Base-by-base conservation (phyloP, 2,113 vertebrate species). In the Hepsetus odoe region DNA sequence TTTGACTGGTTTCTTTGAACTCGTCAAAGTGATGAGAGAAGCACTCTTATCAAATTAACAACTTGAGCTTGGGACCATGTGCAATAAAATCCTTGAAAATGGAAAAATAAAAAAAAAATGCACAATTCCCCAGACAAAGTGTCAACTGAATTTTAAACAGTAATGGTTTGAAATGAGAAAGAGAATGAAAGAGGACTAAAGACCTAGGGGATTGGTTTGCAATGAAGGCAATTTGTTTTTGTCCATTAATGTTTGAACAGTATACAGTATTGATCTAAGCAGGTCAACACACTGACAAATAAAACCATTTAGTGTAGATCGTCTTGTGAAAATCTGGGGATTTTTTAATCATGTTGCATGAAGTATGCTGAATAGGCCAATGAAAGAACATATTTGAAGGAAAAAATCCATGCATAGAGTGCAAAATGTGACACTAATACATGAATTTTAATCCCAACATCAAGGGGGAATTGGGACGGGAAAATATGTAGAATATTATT, bases 161-260 rank as follows among this genome's bases (percentile, higher is more conserved):
- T 11, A 64, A 35, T 9, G n/a, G 55, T 22, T n/a, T 65, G 85
- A 77, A 80, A 70, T 79, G 67, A 75, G 58, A 68, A 53, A 42
- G 13, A 18, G 18, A 24, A 66, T 58, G 12, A 66, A 70, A 35
- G 30, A 44, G 32, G 4, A 83, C 84, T 84, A 84, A 72, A 53
- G 82, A 66, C 58, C 77, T 38, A 67, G 80, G 83, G 35, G 81
- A 87, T 87, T 90, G 73, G 80, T 85, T 89, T 89, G n/a, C 88
- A 87, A 87, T 89, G 88, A 90, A 91, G 90, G 88, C 89, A 82
- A 90, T 92, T 89, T 87, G 87, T 90, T 85, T 89, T n/a, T 87
- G 75, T 80, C 82, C 79, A 80, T 81, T 79, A 81, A 76, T 64
- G 76, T 85, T 85, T 89, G 83, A 89, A 91, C 89, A 90, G 89